Evolutionary conservation across 2,888 invertebrate genomes (phyloP), one percentile per base, ranked within the genome.

Genomic region (Caenorhabditis auriculariae): DNA sequence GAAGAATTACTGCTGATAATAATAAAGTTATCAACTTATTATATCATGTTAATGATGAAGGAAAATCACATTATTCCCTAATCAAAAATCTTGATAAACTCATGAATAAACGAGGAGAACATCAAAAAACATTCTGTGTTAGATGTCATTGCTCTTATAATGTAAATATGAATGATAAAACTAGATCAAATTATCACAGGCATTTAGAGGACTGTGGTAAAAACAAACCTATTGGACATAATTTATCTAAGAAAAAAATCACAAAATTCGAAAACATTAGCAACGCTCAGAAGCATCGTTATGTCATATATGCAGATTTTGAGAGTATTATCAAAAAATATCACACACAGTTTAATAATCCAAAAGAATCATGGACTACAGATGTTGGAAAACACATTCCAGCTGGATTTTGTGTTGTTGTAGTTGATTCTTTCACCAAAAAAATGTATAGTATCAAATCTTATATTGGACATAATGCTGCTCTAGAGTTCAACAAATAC

Each of bases 261-360:
- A 44, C 56, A 7, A 44, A 68, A 43, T 67, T 68, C 45, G 19
- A 53, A 55, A 68, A 60, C 24, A 49, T 60, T 39, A 32, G 44
- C 1, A 69, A 61, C 28, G 61, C 69, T 19, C 69, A 69, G 45
- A 69, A 60, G 26, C 61, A 62, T 55, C 32, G 66, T 35, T 69
- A 52, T 37, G 54, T 69, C 15, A 53, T 57, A 28, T 66, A 66
- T 51, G 54, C 60, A 21, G 66, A 66, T 37, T 65, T 66, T 54
- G 66, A 66, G 44, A 43, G 21, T 53, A 50, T 62, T 0, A 68
- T 62, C 12, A 3, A 62, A 39, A 64, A 65, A 32, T 28, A 35
- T 29, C 19, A 17, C 19, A 44, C 15, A 19, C 1, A 9, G 35
- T 24, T 17, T 44, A 45, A 52, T 49, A 47, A 58, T 21, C 44